These are phyloP conservation scores for Synodontis membranacea DNA, from an alignment of 2,113 vertebrate genomes.

Conservation along the genomic window DNA sequence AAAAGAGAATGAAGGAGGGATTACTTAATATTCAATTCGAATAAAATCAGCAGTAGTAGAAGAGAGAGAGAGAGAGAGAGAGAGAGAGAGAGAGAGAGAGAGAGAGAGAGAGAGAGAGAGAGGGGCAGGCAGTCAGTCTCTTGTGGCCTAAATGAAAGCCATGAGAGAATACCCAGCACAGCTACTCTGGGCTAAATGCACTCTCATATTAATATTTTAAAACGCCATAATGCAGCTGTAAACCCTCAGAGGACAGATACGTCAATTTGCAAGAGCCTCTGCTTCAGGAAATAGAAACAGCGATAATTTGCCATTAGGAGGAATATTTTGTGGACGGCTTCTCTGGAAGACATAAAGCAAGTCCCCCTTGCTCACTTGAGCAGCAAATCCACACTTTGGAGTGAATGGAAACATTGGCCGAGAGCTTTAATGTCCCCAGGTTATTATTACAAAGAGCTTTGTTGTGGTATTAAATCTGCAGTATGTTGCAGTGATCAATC, in stretches of 20 bases:
- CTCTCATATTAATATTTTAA: slow-evolving; percentile 99
- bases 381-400: slow-evolving; percentile 90
- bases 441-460: slow-evolving; percentile 91
- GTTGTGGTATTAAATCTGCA: slow-evolving; percentile 87
- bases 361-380: slow-evolving; percentile 84
- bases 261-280: slow-evolving; percentile 94
- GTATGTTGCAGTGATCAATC: slow-evolving; percentile 85
- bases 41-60: background rate
- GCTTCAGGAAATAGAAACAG: slow-evolving; percentile 90
- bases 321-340: slow-evolving; percentile 87
- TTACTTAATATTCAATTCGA: slow-evolving; percentile 23
- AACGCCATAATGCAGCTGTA: slow-evolving; percentile 97
- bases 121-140: slow-evolving; percentile 78
- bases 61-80: slow-evolving; percentile 7
- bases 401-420: slow-evolving; percentile 79
- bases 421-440: slow-evolving; percentile 83
- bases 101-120: slow-evolving; percentile 23
- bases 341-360: slow-evolving; percentile 84
- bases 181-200: slow-evolving; percentile 98
- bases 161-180: slow-evolving; percentile 87
- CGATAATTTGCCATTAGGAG: slow-evolving; percentile 91
- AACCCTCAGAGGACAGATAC: slow-evolving; percentile 92
- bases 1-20: slow-evolving; percentile 7
- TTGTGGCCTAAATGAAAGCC: slow-evolving; percentile 88
- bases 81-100: slow-evolving; percentile 1